Evolutionary conservation across 2,113 vertebrate species (phyloP).

Genomic region (Gobius niger): DNA sequence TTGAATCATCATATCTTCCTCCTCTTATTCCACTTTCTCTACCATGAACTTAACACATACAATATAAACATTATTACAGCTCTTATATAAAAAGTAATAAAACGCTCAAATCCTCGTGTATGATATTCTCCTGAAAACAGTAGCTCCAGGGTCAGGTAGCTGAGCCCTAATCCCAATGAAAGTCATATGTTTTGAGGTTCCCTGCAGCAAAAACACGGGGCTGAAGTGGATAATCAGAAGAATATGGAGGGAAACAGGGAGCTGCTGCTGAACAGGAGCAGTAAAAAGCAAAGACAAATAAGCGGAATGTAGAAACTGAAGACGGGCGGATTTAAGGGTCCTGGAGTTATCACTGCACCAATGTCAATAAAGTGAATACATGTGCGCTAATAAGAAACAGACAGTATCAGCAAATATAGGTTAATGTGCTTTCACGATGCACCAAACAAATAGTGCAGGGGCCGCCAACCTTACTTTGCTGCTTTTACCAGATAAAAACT

Average conservation of each 20-base stretch:
- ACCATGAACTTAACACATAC: too few species aligned
- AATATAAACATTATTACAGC: background rate
- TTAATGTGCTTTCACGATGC: background rate
- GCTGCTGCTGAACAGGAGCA: conserved; percentile 15
- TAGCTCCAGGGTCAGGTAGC: conserved; percentile 20
- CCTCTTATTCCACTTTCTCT: too few species aligned
- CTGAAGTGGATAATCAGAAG: conserved; percentile 13
- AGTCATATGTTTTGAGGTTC: conserved; percentile 36
- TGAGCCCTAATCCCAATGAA: conserved; percentile 11
- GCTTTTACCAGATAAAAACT: too few species aligned
- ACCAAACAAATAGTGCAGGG: too few species aligned
- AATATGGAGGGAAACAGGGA: background rate
- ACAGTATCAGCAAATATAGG: background rate
- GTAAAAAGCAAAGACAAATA: background rate
- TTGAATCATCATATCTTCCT: too few species aligned
- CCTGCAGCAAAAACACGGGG: conserved; percentile 31
- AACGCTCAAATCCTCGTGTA: background rate
- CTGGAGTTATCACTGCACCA: background rate
- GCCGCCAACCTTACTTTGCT: too few species aligned
- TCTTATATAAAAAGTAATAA: background rate
- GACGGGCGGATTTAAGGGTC: conserved; percentile 2
- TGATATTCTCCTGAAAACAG: conserved; percentile 25
- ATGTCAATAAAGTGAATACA: background rate
- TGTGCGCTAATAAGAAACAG: conserved; percentile 1
- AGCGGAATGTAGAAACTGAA: conserved; percentile 6